Percentiles rank a stretch among this genome's conserved stretches.
Conservation (phyloP, 2,888 invertebrate genomes). For the Thysanoteuthis rhombus region DNA sequence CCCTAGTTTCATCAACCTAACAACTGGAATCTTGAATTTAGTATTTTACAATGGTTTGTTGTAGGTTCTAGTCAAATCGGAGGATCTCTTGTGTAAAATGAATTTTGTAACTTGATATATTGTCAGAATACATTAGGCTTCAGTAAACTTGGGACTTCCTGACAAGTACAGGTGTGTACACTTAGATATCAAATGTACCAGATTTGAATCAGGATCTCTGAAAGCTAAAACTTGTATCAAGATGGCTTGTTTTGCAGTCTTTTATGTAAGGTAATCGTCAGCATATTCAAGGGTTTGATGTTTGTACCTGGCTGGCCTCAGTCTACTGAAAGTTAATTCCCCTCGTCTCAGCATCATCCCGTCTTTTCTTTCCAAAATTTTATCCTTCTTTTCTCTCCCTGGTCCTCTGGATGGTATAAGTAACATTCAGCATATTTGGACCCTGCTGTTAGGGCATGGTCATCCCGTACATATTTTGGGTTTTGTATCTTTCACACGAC, state of each 20-base stretch:
- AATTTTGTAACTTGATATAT: background rate
- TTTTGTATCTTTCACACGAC: background rate
- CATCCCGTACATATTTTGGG: background rate
- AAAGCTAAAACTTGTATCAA: background rate
- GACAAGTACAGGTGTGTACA: background rate
- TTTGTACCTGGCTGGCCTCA: slow-evolving; percentile 12
- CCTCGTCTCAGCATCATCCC: background rate
- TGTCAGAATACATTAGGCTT: background rate
- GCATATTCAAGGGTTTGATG: background rate
- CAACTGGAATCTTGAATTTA: background rate
- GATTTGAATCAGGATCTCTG: background rate
- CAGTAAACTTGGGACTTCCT: background rate
- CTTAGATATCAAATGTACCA: background rate
- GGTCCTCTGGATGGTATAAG: background rate
- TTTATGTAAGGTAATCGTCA: background rate
- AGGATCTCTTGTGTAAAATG: background rate
- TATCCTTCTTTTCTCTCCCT: background rate
- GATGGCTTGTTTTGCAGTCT: background rate
- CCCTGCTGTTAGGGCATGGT: background rate
- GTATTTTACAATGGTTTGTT: background rate
- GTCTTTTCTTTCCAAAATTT: background rate
- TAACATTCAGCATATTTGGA: background rate
- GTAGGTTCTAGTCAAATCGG: background rate
- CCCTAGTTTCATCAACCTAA: too few relatives aligned
- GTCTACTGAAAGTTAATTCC: background rate